phyloP scores from a whole-genome alignment of 1,140 invertebrate genomes.

The Tenebrio molitor region DNA sequence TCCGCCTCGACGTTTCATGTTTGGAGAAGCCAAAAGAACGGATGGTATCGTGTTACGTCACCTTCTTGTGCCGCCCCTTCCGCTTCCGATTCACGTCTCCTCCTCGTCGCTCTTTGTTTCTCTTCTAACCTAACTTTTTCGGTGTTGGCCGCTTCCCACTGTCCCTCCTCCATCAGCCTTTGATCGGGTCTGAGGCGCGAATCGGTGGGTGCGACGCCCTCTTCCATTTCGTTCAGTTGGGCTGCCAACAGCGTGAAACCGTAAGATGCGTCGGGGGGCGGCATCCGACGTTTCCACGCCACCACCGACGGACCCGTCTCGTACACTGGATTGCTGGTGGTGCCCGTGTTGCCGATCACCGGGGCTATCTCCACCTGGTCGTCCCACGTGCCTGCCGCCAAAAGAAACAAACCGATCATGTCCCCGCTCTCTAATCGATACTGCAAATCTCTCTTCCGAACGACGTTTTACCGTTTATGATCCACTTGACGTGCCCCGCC shows the following conservation, averaged over 20 bases:
- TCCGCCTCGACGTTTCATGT: no score
- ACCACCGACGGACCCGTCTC: constrained; percentile 88
- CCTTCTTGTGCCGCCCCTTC: constrained; percentile 83
- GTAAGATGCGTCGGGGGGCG: constrained; percentile 86
- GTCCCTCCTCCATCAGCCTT: constrained; percentile 93
- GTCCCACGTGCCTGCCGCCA: constrained; percentile 90
- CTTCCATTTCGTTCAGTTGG: constrained; percentile 96
- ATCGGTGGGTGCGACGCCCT: constrained; percentile 95
- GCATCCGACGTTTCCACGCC: constrained; percentile 88
- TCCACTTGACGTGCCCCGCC: constrained; percentile 72
- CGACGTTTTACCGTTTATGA: constrained; percentile 59
- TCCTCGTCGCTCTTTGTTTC: constrained; percentile 86
- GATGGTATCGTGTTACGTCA: no score
- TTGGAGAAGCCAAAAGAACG: no score
- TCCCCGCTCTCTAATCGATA: no score
- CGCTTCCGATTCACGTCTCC: constrained; percentile 82
- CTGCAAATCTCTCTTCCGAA: no score
- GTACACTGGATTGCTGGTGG: constrained; percentile 87
- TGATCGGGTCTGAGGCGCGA: constrained; percentile 77
- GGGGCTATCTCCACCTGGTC: constrained; percentile 93
- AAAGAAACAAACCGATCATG: no score
- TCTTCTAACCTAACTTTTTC: constrained; percentile 94
- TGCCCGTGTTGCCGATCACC: constrained; percentile 81
- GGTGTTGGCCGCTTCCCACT: constrained; percentile 96
- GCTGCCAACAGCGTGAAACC: constrained; percentile 95